Conservation (phyloP, 1,140 invertebrate species). For the Zeugodacus cucurbitae region DNA sequence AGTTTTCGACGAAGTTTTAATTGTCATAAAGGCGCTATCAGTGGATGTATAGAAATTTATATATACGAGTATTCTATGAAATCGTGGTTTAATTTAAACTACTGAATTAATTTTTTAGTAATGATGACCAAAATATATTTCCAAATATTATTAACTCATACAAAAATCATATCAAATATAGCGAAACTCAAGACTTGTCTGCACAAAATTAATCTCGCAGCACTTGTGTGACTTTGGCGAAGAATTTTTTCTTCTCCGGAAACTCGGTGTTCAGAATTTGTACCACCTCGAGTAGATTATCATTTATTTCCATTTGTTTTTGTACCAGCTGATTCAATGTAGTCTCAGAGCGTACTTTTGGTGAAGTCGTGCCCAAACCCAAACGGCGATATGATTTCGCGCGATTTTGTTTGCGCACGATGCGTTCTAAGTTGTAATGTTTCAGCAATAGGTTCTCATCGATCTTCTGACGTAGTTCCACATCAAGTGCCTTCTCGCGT, state of each 20-base stretch:
- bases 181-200: neutral
- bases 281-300: constrained; percentile 68
- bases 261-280: constrained; percentile 70
- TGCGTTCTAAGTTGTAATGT: constrained; percentile 70
- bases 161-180: neutral
- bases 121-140: neutral
- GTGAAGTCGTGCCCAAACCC: constrained; percentile 66
- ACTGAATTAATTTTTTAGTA: too few species aligned
- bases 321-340: constrained; percentile 67
- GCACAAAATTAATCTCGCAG: constrained; percentile 55
- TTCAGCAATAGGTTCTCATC: constrained; percentile 63
- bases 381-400: constrained; percentile 69
- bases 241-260: constrained; percentile 68
- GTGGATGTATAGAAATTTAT: too few species aligned
- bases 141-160: neutral
- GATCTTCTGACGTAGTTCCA: constrained; percentile 63
- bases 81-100: too few species aligned
- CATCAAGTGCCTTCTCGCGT: constrained; percentile 66
- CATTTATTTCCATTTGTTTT: constrained; percentile 68
- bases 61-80: too few species aligned
- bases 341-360: constrained; percentile 67
- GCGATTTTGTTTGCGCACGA: constrained; percentile 73
- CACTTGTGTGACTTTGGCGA: constrained; percentile 69
- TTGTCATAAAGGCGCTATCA: too few species aligned
- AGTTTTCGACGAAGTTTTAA: too few species aligned